Percentiles rank a stretch among this genome's conserved stretches.
These are phyloP conservation scores for Chionoecetes opilio DNA, from an alignment of 1,140 invertebrate species.

Conservation along the genomic window DNA sequence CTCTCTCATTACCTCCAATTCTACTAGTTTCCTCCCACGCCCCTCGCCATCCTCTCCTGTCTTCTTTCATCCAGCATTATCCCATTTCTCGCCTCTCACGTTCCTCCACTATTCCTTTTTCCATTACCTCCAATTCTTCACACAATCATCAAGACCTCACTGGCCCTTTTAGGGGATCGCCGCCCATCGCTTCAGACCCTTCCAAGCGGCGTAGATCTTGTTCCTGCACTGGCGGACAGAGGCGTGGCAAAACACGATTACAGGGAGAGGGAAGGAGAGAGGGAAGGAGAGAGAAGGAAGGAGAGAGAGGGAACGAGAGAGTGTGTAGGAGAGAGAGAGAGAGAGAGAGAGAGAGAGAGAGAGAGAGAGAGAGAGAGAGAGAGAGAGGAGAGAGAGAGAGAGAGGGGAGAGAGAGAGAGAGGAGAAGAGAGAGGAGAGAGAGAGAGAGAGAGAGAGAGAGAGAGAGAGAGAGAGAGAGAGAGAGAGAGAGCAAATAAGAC, in stretches of 20 bases:
- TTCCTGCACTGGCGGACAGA: background rate
- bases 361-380: background rate
- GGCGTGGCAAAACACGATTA: background rate
- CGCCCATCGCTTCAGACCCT: background rate
- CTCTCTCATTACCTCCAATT: conserved; percentile 14
- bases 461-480: background rate
- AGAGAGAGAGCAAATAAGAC: too few relatives aligned
- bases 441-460: background rate
- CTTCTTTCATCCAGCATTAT: conserved; percentile 38
- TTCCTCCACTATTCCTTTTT: conserved; percentile 46
- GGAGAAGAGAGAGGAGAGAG: too few relatives aligned
- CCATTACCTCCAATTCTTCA: conserved; percentile 38
- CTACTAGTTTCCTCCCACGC: background rate
- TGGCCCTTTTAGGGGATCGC: background rate
- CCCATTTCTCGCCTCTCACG: conserved; percentile 29
- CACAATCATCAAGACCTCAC: conserved; percentile 33
- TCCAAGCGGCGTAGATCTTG: background rate
- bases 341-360: background rate
- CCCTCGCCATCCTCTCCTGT: background rate
- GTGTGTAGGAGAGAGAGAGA: too few relatives aligned
- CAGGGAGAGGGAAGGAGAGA: background rate
- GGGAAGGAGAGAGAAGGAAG: background rate
- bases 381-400: background rate
- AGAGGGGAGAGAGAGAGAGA: background rate
- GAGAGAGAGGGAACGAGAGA: background rate